A percentile compares a stretch with the other conserved stretches of the same genome.
Conservation (phyloP, 1,140 invertebrate species). For the Bilobella aurantiaca region DNA sequence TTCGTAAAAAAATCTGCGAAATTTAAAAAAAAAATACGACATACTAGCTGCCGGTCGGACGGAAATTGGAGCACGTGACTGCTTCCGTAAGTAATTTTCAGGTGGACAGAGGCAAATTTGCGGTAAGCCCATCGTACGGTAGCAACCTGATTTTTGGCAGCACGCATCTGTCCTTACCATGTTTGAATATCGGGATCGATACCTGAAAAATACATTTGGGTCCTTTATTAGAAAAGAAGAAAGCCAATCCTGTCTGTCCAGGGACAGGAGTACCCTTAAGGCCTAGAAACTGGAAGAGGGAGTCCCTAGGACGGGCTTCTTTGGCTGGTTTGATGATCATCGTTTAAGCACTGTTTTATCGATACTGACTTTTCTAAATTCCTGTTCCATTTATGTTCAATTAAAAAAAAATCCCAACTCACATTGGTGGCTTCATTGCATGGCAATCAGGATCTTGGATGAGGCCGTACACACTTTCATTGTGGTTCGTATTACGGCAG, state of each 20-base stretch:
- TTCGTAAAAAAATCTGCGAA: too few relatives aligned
- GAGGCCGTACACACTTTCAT: constrained; percentile 30
- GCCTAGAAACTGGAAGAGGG: too few relatives aligned
- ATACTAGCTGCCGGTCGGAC: constrained; percentile 16
- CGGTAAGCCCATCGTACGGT: constrained; percentile 25
- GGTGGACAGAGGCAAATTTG: constrained; percentile 21
- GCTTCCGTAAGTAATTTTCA: constrained; percentile 25
- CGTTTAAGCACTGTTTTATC: too few relatives aligned
- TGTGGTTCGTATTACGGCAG: constrained; percentile 16
- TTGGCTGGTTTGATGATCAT: too few relatives aligned
- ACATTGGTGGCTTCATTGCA: constrained; percentile 24
- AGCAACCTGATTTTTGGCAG: constrained; percentile 17
- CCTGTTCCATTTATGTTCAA: neutral
- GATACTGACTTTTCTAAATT: neutral
- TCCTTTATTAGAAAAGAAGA: constrained; percentile 9
- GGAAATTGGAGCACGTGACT: constrained; percentile 24
- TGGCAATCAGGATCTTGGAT: constrained; percentile 8
- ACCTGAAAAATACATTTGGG: constrained; percentile 14
- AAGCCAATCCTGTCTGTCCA: too few relatives aligned
- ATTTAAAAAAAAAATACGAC: neutral
- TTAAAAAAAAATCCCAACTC: constrained; percentile 3
- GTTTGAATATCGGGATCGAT: constrained; percentile 21
- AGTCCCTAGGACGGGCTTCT: too few relatives aligned
- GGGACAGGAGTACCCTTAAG: too few relatives aligned
- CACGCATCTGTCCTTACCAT: constrained; percentile 21